phyloP scores from a whole-genome alignment of 2,797 vertebrate genomes.

The Enteromius treurensis region DNA sequence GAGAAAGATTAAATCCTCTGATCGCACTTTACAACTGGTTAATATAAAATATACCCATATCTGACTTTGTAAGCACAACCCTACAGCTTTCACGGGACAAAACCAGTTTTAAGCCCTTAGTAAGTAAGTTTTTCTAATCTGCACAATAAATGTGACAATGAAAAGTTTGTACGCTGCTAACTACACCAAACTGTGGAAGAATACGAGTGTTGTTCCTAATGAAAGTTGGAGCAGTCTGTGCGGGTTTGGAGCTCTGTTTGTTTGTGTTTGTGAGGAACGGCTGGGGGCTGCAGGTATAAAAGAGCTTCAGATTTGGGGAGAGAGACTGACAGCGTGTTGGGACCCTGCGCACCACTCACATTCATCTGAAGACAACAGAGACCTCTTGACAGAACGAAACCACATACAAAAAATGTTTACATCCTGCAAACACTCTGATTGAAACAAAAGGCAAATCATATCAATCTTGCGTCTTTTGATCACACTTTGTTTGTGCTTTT shows the following conservation, averaged over 20 bases:
- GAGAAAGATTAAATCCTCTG: not conserved
- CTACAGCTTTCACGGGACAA: not conserved
- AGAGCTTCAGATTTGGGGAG: conserved; percentile 78
- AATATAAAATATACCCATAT: not conserved
- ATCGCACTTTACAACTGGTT: not conserved
- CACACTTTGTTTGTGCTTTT: conserved; percentile 61
- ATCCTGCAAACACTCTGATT: conserved; percentile 72
- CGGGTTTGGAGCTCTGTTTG: conserved; percentile 75
- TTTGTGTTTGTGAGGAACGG: conserved; percentile 73
- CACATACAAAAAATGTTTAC: conserved; percentile 80
- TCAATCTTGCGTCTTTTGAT: conserved; percentile 77
- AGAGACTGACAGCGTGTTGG: conserved; percentile 74
- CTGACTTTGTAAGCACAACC: not conserved
- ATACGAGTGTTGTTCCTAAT: conserved; percentile 78
- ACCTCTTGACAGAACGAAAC: conserved; percentile 77
- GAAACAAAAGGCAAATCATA: conserved; percentile 71
- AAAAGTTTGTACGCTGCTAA: conserved; percentile 20
- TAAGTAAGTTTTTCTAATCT: conserved; percentile 1
- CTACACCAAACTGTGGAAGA: conserved; percentile 37
- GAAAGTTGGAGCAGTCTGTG: conserved; percentile 78
- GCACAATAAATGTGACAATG: conserved; percentile 11
- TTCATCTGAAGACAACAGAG: conserved; percentile 77
- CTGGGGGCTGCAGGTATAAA: conserved; percentile 54
- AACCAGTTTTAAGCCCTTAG: not conserved
- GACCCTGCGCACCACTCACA: conserved; percentile 71